Evolutionary conservation across 2,113 vertebrate species (phyloP).

Genomic region (Bubalus kerabau): DNA sequence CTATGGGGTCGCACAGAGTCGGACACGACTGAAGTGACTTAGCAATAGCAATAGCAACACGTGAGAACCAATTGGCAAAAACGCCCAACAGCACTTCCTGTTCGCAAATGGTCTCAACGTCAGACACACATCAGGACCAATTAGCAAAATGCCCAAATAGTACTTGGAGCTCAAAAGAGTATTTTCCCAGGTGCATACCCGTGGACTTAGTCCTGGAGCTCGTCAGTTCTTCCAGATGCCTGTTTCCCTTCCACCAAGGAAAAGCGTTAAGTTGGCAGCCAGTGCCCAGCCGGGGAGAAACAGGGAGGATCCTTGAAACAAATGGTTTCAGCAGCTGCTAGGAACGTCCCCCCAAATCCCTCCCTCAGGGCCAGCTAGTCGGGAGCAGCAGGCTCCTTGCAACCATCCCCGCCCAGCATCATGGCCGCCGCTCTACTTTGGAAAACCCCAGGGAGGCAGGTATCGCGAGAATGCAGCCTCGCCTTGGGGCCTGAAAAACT

Average conservation of each 20-base stretch:
- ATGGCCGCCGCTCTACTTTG: neutral
- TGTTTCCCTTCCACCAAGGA: neutral
- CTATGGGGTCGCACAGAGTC: too few species aligned
- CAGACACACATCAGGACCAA: neutral
- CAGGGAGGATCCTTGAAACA: neutral
- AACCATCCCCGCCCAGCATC: neutral
- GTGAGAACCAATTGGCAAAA: neutral
- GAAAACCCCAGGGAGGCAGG: neutral
- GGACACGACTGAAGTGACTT: too few species aligned
- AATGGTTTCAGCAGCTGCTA: neutral
- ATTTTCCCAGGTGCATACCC: neutral
- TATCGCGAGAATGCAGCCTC: neutral
- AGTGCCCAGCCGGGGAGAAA: neutral
- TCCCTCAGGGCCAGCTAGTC: neutral
- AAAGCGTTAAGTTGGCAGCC: neutral
- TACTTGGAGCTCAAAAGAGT: neutral
- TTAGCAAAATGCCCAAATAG: neutral
- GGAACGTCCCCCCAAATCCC: neutral
- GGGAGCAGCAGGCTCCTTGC: neutral
- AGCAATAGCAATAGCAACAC: neutral
- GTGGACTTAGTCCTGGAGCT: neutral
- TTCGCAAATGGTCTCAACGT: neutral
- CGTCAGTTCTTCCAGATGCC: neutral
- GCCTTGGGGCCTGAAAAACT: fast-evolving
- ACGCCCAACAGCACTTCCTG: neutral